phyloP scores from a whole-genome alignment of 2,888 invertebrate species.

The Lasius fuliginosus region DNA sequence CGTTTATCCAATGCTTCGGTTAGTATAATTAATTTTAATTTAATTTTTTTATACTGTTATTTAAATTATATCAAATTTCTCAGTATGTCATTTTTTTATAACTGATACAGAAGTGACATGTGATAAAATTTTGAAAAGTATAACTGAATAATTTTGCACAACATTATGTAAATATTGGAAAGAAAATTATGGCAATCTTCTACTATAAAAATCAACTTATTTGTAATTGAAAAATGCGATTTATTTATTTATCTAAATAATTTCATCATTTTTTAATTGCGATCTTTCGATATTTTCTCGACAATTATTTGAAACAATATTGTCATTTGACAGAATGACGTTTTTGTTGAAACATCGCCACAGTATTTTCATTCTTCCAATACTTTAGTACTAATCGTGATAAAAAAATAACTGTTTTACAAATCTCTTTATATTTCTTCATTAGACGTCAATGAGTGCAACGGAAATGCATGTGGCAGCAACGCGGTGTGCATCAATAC shows the following conservation, averaged over 20 bases:
- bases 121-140: not conserved
- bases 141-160: not conserved
- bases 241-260: not conserved
- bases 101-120: not conserved
- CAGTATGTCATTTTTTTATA: not conserved
- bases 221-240: not conserved
- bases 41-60: not conserved
- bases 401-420: not conserved
- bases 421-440: slow-evolving; percentile 27
- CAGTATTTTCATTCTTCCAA: not conserved
- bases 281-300: not conserved
- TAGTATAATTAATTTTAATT: slow-evolving; percentile 59
- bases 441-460: slow-evolving; percentile 93
- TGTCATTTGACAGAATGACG: not conserved
- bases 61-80: not conserved
- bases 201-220: not conserved
- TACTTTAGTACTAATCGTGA: not conserved
- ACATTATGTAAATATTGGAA: not conserved
- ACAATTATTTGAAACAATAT: not conserved
- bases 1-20: slow-evolving; percentile 94
- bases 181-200: not conserved
- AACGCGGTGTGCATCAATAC: slow-evolving; percentile 97
- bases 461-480: slow-evolving; percentile 92
- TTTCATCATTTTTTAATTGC: not conserved
- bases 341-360: not conserved